phyloP scores from a whole-genome alignment of 2,888 invertebrate genomes.

The Lydus trimaculatus region DNA sequence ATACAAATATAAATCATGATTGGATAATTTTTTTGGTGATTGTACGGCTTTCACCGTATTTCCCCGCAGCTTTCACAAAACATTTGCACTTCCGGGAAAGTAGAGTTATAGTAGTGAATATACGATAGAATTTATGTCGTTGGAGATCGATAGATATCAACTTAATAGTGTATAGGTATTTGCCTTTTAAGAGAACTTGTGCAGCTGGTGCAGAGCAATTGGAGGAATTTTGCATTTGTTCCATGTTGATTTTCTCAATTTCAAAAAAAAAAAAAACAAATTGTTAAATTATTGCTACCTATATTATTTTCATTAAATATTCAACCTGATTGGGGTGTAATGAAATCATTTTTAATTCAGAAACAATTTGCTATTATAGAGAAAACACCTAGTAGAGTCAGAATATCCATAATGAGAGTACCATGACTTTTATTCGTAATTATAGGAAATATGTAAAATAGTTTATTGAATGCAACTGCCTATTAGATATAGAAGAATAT shows the following conservation, averaged over 20 bases:
- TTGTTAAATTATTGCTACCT: no score
- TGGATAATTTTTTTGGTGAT: constrained; percentile 3
- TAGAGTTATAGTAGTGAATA: background rate
- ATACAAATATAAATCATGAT: no score
- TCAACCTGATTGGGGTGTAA: no score
- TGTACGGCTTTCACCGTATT: constrained; percentile 23
- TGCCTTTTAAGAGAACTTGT: background rate
- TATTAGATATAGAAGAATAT: background rate
- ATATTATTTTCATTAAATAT: no score
- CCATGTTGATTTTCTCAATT: background rate
- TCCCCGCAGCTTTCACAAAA: constrained; percentile 26
- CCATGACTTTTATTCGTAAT: background rate
- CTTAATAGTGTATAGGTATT: background rate
- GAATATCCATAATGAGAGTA: background rate
- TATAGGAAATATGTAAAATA: background rate
- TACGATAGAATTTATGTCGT: background rate
- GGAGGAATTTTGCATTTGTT: background rate
- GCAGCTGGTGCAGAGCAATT: no score
- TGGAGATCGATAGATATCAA: background rate
- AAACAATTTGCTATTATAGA: no score
- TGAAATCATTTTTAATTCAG: no score
- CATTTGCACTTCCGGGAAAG: constrained; percentile 26
- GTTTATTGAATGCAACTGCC: background rate
- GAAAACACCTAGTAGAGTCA: no score
- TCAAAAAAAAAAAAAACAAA: no score